phyloP scores from a whole-genome alignment of 1,140 invertebrate species.

The Heterodera schachtii region DNA sequence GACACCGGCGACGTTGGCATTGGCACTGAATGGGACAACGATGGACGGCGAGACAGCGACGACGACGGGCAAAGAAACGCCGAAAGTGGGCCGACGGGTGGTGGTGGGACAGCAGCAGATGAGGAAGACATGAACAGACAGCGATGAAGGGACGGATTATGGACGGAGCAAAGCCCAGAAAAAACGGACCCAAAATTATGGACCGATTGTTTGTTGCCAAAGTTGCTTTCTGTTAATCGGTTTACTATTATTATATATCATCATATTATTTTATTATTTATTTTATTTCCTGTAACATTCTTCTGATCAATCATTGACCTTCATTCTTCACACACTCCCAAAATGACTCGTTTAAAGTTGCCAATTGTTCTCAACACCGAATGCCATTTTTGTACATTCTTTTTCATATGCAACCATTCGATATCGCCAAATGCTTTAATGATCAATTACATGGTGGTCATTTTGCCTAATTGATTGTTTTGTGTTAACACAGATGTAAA shows the following conservation, averaged over 20 bases:
- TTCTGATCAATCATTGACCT: no score
- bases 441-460: no score
- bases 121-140: neutral
- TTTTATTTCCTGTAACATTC: no score
- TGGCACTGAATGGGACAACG: neutral
- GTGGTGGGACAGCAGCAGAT: neutral
- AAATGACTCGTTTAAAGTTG: neutral
- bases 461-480: neutral
- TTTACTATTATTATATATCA: neutral
- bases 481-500: neutral
- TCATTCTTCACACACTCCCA: neutral
- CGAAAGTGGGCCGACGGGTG: neutral
- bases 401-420: neutral
- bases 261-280: neutral
- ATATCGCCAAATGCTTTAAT: neutral
- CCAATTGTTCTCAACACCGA: neutral
- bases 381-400: neutral
- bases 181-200: no score
- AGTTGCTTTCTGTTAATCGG: no score
- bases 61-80: slow-evolving; percentile 6
- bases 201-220: no score
- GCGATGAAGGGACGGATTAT: no score
- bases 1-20: neutral
- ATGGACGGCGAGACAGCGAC: neutral
- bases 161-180: no score